These are phyloP conservation scores for Eurois occulta DNA, from an alignment of 2,888 invertebrate species.

Conservation along the genomic window DNA sequence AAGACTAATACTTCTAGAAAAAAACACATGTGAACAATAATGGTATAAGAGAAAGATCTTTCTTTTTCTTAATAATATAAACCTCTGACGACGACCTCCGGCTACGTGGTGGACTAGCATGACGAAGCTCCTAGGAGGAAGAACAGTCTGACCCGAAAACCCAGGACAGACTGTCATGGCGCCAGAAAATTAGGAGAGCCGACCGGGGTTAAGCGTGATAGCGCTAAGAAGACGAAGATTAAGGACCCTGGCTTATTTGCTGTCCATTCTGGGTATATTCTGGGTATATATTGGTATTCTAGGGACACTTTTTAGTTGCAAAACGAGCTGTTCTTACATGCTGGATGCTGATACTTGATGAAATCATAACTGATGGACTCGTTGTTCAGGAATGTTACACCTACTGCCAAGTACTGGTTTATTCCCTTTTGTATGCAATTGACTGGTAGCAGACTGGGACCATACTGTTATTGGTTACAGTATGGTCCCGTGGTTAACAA, in stretches of 20 bases:
- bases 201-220: no score
- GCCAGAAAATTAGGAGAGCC: no score
- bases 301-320: no score
- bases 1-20: not conserved
- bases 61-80: not conserved
- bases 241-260: not conserved
- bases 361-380: not conserved
- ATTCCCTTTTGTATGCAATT: conserved; percentile 1
- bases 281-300: not conserved
- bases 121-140: no score
- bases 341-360: not conserved
- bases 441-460: not conserved
- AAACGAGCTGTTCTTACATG: not conserved
- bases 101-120: no score
- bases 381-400: not conserved
- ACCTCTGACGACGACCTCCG: no score
- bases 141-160: no score
- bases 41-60: not conserved
- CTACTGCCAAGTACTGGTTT: not conserved
- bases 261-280: not conserved
- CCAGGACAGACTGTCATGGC: no score
- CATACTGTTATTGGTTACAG: not conserved
- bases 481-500: conserved; percentile 1
- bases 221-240: no score
- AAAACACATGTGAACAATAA: not conserved